phyloP scores from a whole-genome alignment of 2,113 vertebrate species.

The Climacteris rufus region DNA sequence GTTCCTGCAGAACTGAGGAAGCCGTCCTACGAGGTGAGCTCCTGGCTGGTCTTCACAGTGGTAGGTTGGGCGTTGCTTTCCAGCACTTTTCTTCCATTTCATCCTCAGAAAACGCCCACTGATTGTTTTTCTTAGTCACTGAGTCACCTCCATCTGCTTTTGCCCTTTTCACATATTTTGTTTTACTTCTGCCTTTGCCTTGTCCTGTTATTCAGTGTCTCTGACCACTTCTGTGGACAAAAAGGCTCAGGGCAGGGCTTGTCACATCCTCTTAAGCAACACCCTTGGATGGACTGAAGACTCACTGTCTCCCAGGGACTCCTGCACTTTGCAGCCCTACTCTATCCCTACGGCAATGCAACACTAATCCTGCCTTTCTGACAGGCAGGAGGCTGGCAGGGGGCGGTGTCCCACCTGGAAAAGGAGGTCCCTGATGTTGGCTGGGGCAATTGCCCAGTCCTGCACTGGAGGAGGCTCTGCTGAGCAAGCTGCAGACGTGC shows the following conservation, averaged over 20 bases:
- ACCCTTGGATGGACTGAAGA: background rate
- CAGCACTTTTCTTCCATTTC: background rate
- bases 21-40: background rate
- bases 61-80: background rate
- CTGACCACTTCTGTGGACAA: background rate
- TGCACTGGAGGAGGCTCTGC: background rate
- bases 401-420: background rate
- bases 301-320: background rate
- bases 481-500: rapidly evolving
- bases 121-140: background rate
- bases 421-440: background rate
- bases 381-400: background rate
- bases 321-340: background rate
- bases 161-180: background rate
- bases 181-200: background rate
- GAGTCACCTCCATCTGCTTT: background rate
- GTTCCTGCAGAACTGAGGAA: rapidly evolving
- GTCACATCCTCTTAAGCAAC: rapidly evolving
- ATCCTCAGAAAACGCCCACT: background rate
- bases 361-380: background rate
- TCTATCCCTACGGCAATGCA: background rate
- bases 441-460: background rate
- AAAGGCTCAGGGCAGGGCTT: background rate
- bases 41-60: background rate
- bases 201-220: rapidly evolving